Evolutionary conservation across 2,888 invertebrate species (phyloP).

Genomic region (Macrosoma leucophasiata): DNA sequence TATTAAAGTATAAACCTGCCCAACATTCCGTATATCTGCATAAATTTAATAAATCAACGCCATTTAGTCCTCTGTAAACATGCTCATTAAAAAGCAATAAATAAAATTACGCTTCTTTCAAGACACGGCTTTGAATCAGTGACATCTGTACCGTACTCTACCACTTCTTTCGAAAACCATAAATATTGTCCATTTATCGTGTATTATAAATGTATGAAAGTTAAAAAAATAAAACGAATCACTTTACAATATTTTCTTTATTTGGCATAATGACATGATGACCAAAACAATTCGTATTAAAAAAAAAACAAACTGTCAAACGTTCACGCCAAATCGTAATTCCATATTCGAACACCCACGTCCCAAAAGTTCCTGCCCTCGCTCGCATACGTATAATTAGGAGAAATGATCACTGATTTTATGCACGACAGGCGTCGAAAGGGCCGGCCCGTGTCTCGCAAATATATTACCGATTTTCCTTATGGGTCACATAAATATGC

Average conservation of each 20-base stretch:
- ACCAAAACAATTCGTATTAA: slow-evolving; percentile 43
- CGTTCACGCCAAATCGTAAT: slow-evolving; percentile 66
- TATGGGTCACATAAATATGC: slow-evolving; percentile 55
- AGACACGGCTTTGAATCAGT: slow-evolving; percentile 45
- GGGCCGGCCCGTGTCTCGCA: slow-evolving; percentile 53
- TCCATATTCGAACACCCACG: slow-evolving; percentile 73
- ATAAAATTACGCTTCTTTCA: slow-evolving; percentile 68
- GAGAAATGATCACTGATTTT: slow-evolving; percentile 65
- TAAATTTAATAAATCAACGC: slow-evolving; percentile 23
- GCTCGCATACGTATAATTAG: slow-evolving; percentile 64
- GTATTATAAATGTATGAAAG: slow-evolving; percentile 33
- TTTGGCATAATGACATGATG: slow-evolving; percentile 42
- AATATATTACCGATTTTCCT: slow-evolving; percentile 66
- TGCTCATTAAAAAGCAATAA: slow-evolving; percentile 71
- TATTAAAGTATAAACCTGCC: background rate
- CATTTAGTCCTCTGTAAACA: slow-evolving; percentile 42
- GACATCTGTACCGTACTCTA: slow-evolving; percentile 53
- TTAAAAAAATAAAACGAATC: slow-evolving; percentile 26
- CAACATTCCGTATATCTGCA: too few relatives aligned
- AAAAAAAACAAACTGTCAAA: slow-evolving; percentile 52
- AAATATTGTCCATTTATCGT: slow-evolving; percentile 57
- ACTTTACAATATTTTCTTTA: slow-evolving; percentile 30
- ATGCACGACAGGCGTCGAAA: slow-evolving; percentile 71
- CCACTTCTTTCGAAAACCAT: slow-evolving; percentile 49
- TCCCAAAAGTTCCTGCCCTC: slow-evolving; percentile 56